Conservation (phyloP, 1,140 invertebrate species). For the Drosophila sturtevanti region DNA sequence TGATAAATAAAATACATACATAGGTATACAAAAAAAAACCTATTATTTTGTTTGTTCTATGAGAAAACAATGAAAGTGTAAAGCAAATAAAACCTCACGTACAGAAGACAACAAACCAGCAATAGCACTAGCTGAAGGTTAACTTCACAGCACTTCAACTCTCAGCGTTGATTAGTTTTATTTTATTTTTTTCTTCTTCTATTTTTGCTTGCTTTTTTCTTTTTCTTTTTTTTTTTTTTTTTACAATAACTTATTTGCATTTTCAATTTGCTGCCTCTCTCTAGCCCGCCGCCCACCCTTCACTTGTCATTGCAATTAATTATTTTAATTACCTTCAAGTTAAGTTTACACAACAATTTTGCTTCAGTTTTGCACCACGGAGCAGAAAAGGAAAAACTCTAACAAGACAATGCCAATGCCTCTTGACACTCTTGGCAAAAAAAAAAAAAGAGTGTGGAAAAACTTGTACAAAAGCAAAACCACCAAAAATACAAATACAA, state of each 20-base stretch:
- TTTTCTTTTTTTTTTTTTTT: neutral
- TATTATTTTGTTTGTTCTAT: slow-evolving; percentile 64
- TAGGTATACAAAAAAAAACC: slow-evolving; percentile 12
- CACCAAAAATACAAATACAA: no score
- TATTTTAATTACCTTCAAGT: slow-evolving; percentile 24
- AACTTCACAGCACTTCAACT: slow-evolving; percentile 39
- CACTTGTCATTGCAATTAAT: slow-evolving; percentile 23
- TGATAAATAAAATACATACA: neutral
- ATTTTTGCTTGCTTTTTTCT: slow-evolving; percentile 36
- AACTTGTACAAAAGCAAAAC: slow-evolving; percentile 35
- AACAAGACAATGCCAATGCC: slow-evolving; percentile 60
- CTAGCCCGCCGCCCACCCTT: slow-evolving; percentile 10
- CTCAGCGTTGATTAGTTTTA: slow-evolving; percentile 23
- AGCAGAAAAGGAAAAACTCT: slow-evolving; percentile 37
- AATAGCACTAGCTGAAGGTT: slow-evolving; percentile 68
- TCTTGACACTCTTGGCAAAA: slow-evolving; percentile 58
- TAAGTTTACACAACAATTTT: neutral
- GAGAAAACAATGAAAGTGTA: slow-evolving; percentile 71
- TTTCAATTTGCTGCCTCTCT: slow-evolving; percentile 33
- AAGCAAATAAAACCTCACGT: slow-evolving; percentile 65
- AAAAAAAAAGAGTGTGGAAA: slow-evolving; percentile 17
- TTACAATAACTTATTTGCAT: slow-evolving; percentile 54
- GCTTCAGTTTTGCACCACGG: slow-evolving; percentile 31
- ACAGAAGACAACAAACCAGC: slow-evolving; percentile 29
- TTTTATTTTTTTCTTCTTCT: neutral